Percentiles rank a stretch among this genome's conserved stretches.
These are phyloP conservation scores for Leptocoma aspasia DNA, from an alignment of 2,113 vertebrate genomes.

Conservation along the genomic window DNA sequence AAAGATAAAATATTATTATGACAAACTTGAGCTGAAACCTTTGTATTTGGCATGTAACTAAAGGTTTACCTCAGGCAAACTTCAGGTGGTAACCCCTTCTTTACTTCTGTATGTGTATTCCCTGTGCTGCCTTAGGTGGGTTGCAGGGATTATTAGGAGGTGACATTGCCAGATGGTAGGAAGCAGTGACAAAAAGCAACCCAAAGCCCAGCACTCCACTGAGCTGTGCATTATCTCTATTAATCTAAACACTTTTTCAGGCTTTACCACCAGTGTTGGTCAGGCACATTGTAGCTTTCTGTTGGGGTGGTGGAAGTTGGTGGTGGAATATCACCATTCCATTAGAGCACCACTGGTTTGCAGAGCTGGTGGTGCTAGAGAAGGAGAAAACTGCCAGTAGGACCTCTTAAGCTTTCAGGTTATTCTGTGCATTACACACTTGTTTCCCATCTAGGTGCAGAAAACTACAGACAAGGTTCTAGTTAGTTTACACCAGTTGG, in stretches of 20 bases:
- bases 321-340: neutral
- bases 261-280: neutral
- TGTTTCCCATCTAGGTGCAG: neutral
- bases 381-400: neutral
- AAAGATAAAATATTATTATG: neutral
- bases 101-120: neutral
- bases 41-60: neutral
- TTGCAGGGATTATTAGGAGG: neutral
- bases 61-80: neutral
- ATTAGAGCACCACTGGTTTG: neutral
- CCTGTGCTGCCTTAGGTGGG: fast-evolving
- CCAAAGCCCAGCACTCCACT: neutral
- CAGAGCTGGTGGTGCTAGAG: neutral
- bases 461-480: neutral
- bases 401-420: neutral
- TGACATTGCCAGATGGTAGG: neutral
- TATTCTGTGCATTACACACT: neutral
- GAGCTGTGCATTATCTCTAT: neutral
- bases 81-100: neutral
- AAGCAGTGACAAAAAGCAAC: neutral
- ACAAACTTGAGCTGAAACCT: neutral
- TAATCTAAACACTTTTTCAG: neutral
- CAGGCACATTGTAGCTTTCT: neutral
- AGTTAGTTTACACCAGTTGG: neutral
- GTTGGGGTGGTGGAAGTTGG: fast-evolving